Base-by-base conservation (phyloP, 2,797 vertebrate genomes). In the Dendrocincla fuliginosa region DNA sequence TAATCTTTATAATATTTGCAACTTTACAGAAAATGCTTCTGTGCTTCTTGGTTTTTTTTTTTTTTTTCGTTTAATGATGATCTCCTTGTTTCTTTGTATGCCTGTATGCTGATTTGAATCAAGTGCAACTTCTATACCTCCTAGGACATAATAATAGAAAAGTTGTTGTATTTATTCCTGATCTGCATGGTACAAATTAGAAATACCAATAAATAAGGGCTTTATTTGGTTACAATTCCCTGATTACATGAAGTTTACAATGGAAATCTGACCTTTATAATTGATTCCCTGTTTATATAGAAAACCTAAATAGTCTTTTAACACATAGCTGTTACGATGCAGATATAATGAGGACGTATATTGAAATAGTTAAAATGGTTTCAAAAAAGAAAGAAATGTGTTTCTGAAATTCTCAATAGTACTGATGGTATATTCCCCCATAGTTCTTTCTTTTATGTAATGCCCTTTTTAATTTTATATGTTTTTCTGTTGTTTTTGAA, bases 401-500 rank as follows among this genome's bases (percentile, higher is more conserved):
- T 78, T 73, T 90, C 50, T 91, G 20, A 63, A 87, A 52, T 52
- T 74, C 39, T 59, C 41, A 28, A 19, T 63, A 52, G 12, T 11
- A 35, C 3, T 47, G 33, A 44, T 71, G 10, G 6, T 49, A 7
- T 65, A 55, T 68, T 92, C 49, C 13, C 22, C 27, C 69, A 5
- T n/a, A 67, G 24, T 69, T 15, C 17, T 69, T 82, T 87, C 14
- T 79, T 84, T 60, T 69, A 14, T 61, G 89, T 93, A 67, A 33
- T 64, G 20, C 8, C n/a, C 68, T 81, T 86, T 74, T 79, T 89
- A 9, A 28, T 68, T 78, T 75, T 84, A 67, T 73, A 3, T 57
- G 33, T 84, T 93, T 83, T 90, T 84, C 13, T 61, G 57, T 60
- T 91, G 37, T 78, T 95, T 96, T 94, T 32, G 13, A 84, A 94